phyloP scores from a whole-genome alignment of 2,113 vertebrate genomes.

The Brachypodius melanocephalos region DNA sequence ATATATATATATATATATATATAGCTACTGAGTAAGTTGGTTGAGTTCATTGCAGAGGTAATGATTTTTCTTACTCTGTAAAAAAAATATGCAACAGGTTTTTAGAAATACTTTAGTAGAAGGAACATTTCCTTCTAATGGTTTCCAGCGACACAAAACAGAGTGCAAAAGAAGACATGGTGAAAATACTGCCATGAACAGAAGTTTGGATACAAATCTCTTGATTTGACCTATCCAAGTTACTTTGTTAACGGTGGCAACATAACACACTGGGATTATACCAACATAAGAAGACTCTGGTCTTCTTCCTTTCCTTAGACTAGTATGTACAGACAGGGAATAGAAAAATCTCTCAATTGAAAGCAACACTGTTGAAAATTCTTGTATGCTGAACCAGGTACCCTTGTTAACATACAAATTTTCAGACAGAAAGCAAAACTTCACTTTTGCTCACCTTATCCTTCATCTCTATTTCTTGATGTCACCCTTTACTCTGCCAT shows the following conservation, averaged over 20 bases:
- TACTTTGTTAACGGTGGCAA: neutral
- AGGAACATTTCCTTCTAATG: neutral
- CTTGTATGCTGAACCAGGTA: fast-evolving
- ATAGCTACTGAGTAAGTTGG: neutral
- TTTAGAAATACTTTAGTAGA: neutral
- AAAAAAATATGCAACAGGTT: neutral
- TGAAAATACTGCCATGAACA: neutral
- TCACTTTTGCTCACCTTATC: neutral
- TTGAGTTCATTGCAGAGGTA: neutral
- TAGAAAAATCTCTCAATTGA: neutral
- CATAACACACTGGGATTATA: neutral
- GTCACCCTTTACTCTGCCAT: neutral
- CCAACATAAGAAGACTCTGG: neutral
- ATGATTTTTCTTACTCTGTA: neutral
- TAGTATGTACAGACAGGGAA: neutral
- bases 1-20: neutral
- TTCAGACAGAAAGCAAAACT: neutral
- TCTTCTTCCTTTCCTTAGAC: neutral
- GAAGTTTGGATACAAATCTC: neutral
- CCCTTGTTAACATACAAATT: neutral
- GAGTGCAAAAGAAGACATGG: neutral
- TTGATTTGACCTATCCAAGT: neutral
- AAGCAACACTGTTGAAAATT: neutral
- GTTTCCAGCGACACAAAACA: neutral
- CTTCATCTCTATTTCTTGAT: neutral